phyloP scores from a whole-genome alignment of 2,113 vertebrate genomes.

The Chloropsis cyanopogon region DNA sequence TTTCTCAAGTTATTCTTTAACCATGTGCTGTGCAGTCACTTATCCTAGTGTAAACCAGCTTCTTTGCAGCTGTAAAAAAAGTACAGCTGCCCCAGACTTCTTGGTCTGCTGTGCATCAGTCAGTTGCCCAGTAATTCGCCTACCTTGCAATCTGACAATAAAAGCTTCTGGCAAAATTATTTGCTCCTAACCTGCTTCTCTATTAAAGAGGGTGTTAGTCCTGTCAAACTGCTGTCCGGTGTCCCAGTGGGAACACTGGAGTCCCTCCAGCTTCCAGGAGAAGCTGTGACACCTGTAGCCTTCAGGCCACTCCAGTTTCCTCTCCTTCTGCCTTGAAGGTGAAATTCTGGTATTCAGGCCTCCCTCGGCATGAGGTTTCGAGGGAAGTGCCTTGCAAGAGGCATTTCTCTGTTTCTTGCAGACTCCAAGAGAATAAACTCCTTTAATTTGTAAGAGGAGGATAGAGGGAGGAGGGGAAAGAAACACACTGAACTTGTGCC shows the following conservation, averaged over 20 bases:
- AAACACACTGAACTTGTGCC: accelerated
- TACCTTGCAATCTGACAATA: background rate
- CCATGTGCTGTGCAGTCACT: background rate
- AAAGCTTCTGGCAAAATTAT: background rate
- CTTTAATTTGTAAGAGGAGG: background rate
- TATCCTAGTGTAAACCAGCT: background rate
- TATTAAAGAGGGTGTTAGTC: no score
- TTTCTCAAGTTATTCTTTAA: background rate
- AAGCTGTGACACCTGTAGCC: background rate
- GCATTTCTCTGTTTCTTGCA: background rate
- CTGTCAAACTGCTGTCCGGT: background rate
- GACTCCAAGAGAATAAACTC: background rate
- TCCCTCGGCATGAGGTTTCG: background rate
- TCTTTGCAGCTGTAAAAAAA: background rate
- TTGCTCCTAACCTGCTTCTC: background rate
- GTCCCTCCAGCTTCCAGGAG: background rate
- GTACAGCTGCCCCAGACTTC: background rate
- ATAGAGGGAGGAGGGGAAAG: background rate
- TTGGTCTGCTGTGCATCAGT: background rate
- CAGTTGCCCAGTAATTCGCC: background rate
- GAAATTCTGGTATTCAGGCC: background rate
- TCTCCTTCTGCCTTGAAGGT: background rate
- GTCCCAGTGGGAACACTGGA: accelerated
- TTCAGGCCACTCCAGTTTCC: background rate
- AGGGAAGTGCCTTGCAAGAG: background rate